Evolutionary conservation across 2,888 invertebrate genomes (phyloP).

Genomic region (Tuberolachnus salignus): DNA sequence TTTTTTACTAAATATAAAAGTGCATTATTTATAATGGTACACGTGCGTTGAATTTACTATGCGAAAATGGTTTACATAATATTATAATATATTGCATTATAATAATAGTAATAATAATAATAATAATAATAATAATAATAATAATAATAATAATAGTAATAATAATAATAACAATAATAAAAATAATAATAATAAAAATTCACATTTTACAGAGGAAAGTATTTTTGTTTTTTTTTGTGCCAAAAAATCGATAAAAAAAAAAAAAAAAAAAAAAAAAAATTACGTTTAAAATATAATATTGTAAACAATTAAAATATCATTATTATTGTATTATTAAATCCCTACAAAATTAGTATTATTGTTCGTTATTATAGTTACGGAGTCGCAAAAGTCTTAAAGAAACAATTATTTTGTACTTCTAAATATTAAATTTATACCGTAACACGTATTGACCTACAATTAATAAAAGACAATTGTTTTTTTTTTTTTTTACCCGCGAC

Average conservation of each 20-base stretch:
- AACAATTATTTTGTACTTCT: slow-evolving; percentile 52
- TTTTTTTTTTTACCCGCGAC: slow-evolving; percentile 29
- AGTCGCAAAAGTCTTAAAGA: slow-evolving; percentile 47
- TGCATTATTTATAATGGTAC: slow-evolving; percentile 43
- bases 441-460: background rate
- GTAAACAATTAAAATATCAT: slow-evolving; percentile 25
- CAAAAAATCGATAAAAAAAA: slow-evolving; percentile 46
- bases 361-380: background rate
- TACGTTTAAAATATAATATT: slow-evolving; percentile 34
- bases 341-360: slow-evolving; percentile 24
- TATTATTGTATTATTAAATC: slow-evolving; percentile 1
- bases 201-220: slow-evolving; percentile 48
- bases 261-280: no score
- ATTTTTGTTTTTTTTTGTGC: slow-evolving; percentile 24
- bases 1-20: slow-evolving; percentile 34
- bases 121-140: background rate
- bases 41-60: slow-evolving; percentile 48
- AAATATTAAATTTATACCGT: slow-evolving; percentile 34
- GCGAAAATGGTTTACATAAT: slow-evolving; percentile 32
- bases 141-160: slow-evolving; percentile 12
- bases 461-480: background rate
- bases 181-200: slow-evolving; percentile 32
- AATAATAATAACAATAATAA: slow-evolving; percentile 22
- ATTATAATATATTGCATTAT: no score
- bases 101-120: no score